Conservation (phyloP, 2,888 invertebrate genomes). For the Antheraea yamamai region DNA sequence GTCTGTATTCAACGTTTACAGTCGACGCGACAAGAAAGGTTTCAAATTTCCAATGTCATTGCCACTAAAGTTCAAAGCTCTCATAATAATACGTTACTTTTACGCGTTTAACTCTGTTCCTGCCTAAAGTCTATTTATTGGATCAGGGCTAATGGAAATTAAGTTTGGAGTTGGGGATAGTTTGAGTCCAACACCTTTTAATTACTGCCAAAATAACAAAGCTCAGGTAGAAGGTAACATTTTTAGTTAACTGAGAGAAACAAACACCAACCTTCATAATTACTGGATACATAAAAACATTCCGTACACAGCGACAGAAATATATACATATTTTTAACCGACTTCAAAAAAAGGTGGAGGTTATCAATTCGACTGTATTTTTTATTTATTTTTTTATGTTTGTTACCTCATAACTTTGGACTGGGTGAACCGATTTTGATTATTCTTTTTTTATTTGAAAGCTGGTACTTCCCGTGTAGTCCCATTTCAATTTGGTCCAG, state of each 20-base stretch:
- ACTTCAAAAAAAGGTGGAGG: too few relatives aligned
- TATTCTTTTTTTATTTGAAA: too few relatives aligned
- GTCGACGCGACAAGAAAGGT: not conserved
- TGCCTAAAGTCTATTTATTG: not conserved
- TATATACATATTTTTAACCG: too few relatives aligned
- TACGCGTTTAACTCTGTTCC: not conserved
- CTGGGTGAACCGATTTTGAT: too few relatives aligned
- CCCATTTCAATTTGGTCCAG: too few relatives aligned
- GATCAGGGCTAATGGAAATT: not conserved
- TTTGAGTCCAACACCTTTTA: not conserved
- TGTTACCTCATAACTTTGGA: too few relatives aligned
- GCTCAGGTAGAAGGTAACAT: not conserved
- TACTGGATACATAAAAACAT: not conserved
- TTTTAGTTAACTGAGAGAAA: not conserved
- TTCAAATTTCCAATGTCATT: not conserved
- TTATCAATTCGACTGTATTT: too few relatives aligned
- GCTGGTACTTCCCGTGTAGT: too few relatives aligned
- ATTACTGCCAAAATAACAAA: not conserved
- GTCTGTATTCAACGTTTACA: not conserved
- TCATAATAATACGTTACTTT: not conserved
- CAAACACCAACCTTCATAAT: not conserved
- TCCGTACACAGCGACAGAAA: not conserved
- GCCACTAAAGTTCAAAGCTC: conserved; percentile 3
- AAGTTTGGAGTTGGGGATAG: not conserved
- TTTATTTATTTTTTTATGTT: too few relatives aligned